Percentiles rank a stretch among this genome's conserved stretches.
These are phyloP conservation scores for Carcharodon carcharias DNA, from an alignment of 2,797 vertebrate species.

Conservation along the genomic window DNA sequence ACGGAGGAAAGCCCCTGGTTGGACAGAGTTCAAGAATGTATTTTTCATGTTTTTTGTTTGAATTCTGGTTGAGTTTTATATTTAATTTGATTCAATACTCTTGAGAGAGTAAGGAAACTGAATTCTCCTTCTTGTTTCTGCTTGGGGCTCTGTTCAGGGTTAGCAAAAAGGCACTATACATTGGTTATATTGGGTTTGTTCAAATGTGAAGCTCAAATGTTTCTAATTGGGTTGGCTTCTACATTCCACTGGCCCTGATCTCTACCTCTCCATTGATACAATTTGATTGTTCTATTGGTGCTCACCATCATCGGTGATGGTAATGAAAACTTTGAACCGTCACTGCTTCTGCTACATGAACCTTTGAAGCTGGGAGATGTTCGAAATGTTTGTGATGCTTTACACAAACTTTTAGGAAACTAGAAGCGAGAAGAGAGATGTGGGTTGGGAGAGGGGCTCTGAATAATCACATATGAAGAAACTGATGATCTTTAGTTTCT, in stretches of 20 bases:
- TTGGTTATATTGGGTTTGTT: not conserved
- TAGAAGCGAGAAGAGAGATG: not conserved
- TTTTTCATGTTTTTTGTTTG: conserved; percentile 22
- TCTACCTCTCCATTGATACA: not conserved
- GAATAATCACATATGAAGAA: not conserved
- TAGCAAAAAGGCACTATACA: not conserved
- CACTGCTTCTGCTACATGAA: not conserved
- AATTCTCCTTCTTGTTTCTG: not conserved
- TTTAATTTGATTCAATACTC: conserved; percentile 21
- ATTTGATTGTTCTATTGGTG: not conserved
- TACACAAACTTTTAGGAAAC: not conserved
- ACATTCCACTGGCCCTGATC: not conserved
- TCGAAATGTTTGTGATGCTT: not conserved
- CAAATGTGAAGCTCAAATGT: not conserved
- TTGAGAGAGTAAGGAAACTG: conserved; percentile 10
- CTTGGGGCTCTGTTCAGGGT: conserved; percentile 19
- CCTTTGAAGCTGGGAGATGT: not conserved
- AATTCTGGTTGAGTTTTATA: not conserved
- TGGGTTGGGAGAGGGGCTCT: not conserved
- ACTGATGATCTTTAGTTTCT: not conserved
- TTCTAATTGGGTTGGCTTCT: not conserved
- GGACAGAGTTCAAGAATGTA: conserved; percentile 29
- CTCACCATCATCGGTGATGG: not conserved
- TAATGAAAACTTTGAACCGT: not conserved
- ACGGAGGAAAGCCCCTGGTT: conserved; percentile 26